phyloP scores from a whole-genome alignment of 2,113 vertebrate species.

The Laticauda colubrina region DNA sequence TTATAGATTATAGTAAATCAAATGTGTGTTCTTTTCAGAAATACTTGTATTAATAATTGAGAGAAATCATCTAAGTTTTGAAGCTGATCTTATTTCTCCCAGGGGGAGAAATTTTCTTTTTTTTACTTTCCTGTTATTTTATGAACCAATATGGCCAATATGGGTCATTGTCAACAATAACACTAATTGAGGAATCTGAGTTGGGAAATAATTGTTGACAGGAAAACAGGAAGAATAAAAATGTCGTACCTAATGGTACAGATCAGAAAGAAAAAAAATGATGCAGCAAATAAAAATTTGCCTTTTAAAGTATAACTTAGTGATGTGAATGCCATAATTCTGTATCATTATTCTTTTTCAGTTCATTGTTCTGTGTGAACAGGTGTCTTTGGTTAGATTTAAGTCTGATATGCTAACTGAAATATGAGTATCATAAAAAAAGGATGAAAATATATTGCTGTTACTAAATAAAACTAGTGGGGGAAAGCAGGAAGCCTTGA shows the following conservation, averaged over 20 bases:
- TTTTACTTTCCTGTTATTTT: not conserved
- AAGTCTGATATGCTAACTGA: conserved; percentile 51
- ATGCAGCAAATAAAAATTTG: not conserved
- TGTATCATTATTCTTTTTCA: conserved; percentile 24
- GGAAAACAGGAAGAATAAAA: not conserved
- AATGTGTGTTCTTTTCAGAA: not conserved
- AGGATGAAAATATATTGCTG: conserved; percentile 60
- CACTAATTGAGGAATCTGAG: not conserved
- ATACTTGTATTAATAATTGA: not conserved
- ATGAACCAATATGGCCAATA: not conserved
- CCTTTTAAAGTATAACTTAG: not conserved
- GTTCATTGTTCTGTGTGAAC: conserved; percentile 52
- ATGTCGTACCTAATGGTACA: not conserved
- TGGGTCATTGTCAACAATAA: not conserved
- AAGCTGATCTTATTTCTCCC: not conserved
- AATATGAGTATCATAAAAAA: conserved; percentile 46
- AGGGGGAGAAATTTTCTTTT: not conserved
- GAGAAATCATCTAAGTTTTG: not conserved
- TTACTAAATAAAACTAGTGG: conserved; percentile 45
- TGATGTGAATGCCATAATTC: not conserved
- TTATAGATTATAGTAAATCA: not conserved
- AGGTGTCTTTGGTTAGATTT: conserved; percentile 68
- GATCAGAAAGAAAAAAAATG: not conserved
- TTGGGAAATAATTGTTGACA: not conserved
- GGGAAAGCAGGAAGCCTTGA: conserved; percentile 52